Conservation (phyloP, 2,888 invertebrate genomes). For the Drosophila dives region DNA sequence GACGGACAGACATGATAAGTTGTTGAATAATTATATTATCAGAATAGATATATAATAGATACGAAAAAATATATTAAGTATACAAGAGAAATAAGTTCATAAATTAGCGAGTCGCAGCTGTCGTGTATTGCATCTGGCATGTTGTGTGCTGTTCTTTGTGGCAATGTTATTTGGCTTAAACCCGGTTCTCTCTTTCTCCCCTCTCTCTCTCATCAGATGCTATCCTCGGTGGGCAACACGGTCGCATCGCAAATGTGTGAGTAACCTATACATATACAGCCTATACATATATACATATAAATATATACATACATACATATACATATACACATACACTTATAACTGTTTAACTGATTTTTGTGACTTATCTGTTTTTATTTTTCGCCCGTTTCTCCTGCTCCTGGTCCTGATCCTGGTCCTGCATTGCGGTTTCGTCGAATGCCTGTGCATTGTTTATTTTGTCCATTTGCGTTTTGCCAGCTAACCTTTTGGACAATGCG, state of each 20-base stretch:
- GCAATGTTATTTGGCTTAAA: constrained; percentile 3
- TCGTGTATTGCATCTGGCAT: background rate
- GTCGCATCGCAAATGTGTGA: constrained; percentile 69
- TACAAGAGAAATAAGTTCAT: background rate
- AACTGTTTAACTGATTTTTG: background rate
- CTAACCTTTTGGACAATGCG: constrained; percentile 53
- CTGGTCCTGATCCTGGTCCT: background rate
- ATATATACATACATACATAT: background rate
- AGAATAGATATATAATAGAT: too few relatives aligned
- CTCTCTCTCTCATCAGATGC: constrained; percentile 36
- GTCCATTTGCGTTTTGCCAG: constrained; percentile 20
- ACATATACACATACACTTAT: background rate
- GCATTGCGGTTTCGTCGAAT: constrained; percentile 2
- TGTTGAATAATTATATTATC: too few relatives aligned
- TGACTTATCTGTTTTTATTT: constrained; percentile 1
- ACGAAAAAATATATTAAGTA: too few relatives aligned
- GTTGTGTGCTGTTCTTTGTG: background rate
- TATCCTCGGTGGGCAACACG: constrained; percentile 42
- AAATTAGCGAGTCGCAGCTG: background rate
- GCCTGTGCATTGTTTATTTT: background rate
- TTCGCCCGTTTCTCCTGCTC: background rate
- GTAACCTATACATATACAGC: constrained; percentile 40
- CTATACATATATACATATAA: background rate
- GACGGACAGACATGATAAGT: too few relatives aligned
- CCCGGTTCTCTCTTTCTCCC: background rate